A percentile compares a stretch with the other conserved stretches of the same genome.
Conservation (phyloP, 2,113 vertebrate species). For the Caracal caracal region DNA sequence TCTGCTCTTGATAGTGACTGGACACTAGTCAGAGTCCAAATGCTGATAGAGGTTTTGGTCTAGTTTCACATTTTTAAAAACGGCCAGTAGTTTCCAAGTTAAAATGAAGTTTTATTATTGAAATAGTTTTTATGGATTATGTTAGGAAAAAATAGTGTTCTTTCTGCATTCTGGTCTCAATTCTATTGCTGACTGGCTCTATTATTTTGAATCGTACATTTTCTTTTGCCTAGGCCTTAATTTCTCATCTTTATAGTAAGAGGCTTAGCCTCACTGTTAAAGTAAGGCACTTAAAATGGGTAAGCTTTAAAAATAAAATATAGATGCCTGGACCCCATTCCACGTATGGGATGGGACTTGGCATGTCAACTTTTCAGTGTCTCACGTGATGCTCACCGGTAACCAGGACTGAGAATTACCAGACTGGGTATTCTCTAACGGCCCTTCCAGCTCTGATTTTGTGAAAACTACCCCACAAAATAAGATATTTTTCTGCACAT, state of each 20-base stretch:
- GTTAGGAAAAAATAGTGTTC: background rate
- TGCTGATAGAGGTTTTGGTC: background rate
- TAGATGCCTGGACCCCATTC: background rate
- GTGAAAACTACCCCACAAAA: background rate
- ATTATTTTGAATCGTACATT: constrained; percentile 16
- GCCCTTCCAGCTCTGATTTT: background rate
- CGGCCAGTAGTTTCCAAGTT: constrained; percentile 25
- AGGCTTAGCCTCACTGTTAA: background rate
- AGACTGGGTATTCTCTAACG: background rate
- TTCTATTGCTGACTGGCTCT: background rate
- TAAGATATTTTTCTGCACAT: constrained; percentile 16
- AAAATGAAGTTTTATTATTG: constrained; percentile 38
- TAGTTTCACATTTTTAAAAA: background rate
- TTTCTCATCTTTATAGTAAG: constrained; percentile 16
- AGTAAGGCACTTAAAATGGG: background rate
- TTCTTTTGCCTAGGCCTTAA: background rate
- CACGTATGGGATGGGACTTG: background rate
- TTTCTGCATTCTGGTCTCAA: background rate
- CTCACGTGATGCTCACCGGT: background rate
- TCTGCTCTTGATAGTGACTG: background rate
- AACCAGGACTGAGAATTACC: background rate
- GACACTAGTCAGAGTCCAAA: background rate
- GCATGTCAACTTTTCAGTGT: background rate
- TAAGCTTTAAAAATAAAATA: constrained; percentile 46
- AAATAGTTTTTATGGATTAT: constrained; percentile 3